These are phyloP conservation scores for Myotis myotis DNA, from an alignment of 2,797 vertebrate species.

Conservation along the genomic window DNA sequence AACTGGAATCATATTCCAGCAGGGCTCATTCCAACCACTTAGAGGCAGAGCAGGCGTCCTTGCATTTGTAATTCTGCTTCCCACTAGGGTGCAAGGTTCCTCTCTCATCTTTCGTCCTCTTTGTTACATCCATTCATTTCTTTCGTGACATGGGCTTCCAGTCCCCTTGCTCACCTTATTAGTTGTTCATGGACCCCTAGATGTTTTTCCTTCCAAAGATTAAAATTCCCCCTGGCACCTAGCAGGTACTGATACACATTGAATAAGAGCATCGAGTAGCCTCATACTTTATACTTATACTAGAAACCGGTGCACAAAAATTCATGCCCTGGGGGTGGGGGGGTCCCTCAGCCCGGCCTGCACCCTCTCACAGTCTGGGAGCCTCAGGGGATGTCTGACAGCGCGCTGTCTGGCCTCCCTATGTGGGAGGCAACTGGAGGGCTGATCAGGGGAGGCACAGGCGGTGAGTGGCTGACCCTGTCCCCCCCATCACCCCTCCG, in stretches of 20 bases:
- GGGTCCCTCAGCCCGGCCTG: too few relatives aligned
- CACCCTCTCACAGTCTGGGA: too few relatives aligned
- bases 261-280: neutral
- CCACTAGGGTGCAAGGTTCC: neutral
- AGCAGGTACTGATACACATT: neutral
- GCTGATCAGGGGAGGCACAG: too few relatives aligned
- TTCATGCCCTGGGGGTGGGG: too few relatives aligned
- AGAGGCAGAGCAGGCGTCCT: neutral
- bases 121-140: neutral
- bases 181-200: neutral
- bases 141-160: neutral
- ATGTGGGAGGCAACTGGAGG: too few relatives aligned
- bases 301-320: too few relatives aligned
- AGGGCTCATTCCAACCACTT: neutral
- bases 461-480: too few relatives aligned
- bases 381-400: too few relatives aligned
- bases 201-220: neutral
- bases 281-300: neutral
- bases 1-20: neutral
- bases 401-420: too few relatives aligned
- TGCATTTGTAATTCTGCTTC: neutral
- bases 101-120: neutral
- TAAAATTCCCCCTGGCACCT: neutral
- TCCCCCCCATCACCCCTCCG: rapidly evolving
- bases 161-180: neutral